Percentiles rank a stretch among this genome's conserved stretches.
Evolutionary conservation across 2,113 vertebrate species (phyloP).

Genomic region (Chlorodrepanis virens): DNA sequence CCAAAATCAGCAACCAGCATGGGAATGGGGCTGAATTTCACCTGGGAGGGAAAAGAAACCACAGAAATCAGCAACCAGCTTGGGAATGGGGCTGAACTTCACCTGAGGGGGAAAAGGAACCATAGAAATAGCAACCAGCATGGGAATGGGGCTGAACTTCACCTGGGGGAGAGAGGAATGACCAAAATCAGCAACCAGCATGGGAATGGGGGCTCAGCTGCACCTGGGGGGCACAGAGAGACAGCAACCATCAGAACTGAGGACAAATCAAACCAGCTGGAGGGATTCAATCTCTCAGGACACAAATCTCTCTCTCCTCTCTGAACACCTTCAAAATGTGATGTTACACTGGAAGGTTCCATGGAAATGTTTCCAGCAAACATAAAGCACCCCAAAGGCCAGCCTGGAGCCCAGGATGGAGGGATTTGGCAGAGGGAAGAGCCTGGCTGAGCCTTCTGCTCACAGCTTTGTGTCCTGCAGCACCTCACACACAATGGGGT

Average conservation of each 20-base stretch:
- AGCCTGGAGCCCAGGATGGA: not conserved
- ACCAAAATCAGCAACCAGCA: not conserved
- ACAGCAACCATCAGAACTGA: fast-evolving
- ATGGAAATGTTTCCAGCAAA: fast-evolving
- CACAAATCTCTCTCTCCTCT: not conserved
- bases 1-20: too few species aligned
- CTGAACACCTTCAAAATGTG: fast-evolving
- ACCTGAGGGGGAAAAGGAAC: too few species aligned
- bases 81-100: too few species aligned
- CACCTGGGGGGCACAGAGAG: not conserved
- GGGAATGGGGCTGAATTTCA: too few species aligned
- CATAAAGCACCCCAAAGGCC: fast-evolving
- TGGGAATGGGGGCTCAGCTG: not conserved
- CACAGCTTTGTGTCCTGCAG: not conserved
- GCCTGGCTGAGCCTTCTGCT: not conserved
- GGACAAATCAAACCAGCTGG: fast-evolving
- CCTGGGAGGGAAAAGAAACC: too few species aligned
- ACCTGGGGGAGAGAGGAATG: too few species aligned
- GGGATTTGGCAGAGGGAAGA: not conserved
- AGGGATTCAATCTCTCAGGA: fast-evolving
- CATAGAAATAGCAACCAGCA: too few species aligned
- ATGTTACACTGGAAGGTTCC: fast-evolving
- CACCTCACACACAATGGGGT: not conserved
- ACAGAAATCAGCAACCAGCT: too few species aligned
- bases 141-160: too few species aligned